phyloP scores from a whole-genome alignment of 2,888 invertebrate species.

The Erebia epiphron region DNA sequence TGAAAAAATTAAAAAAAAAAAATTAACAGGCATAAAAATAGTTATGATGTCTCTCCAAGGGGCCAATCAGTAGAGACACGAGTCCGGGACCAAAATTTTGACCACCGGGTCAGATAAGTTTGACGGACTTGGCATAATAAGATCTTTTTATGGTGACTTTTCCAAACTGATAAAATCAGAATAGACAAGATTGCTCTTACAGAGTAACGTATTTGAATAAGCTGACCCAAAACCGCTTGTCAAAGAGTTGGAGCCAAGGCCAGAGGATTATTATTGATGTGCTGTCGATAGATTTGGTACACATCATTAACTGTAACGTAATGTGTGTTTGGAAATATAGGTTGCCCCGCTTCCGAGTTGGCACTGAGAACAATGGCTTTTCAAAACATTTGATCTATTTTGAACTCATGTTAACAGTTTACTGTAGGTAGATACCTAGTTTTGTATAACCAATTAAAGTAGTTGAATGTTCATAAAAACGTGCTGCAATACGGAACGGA shows the following conservation, averaged over 20 bases:
- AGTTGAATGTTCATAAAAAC: neutral
- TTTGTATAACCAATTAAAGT: neutral
- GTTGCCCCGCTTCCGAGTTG: slow-evolving; percentile 30
- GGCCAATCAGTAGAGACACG: too few species aligned
- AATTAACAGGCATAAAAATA: too few species aligned
- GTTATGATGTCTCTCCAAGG: too few species aligned
- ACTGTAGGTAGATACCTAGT: too few species aligned
- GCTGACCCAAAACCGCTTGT: slow-evolving; percentile 47
- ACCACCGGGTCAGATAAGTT: too few species aligned
- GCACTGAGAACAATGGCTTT: slow-evolving; percentile 25
- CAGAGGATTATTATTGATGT: slow-evolving; percentile 51
- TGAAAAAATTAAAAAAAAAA: too few species aligned
- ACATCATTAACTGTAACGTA: slow-evolving; percentile 62
- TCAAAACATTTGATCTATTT: slow-evolving; percentile 24
- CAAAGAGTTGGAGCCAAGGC: slow-evolving; percentile 50
- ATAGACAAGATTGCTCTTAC: slow-evolving; percentile 18
- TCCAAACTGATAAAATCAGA: slow-evolving; percentile 6
- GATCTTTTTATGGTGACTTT: neutral
- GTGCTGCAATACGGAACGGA: slow-evolving; percentile 51
- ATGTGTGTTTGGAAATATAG: slow-evolving; percentile 45
- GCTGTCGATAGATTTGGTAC: slow-evolving; percentile 56
- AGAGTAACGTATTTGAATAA: slow-evolving; percentile 32
- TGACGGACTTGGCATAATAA: neutral
- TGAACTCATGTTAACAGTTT: too few species aligned
- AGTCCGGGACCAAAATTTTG: too few species aligned